Conservation (phyloP, 2,797 vertebrate genomes). For the Diceros bicornis region DNA sequence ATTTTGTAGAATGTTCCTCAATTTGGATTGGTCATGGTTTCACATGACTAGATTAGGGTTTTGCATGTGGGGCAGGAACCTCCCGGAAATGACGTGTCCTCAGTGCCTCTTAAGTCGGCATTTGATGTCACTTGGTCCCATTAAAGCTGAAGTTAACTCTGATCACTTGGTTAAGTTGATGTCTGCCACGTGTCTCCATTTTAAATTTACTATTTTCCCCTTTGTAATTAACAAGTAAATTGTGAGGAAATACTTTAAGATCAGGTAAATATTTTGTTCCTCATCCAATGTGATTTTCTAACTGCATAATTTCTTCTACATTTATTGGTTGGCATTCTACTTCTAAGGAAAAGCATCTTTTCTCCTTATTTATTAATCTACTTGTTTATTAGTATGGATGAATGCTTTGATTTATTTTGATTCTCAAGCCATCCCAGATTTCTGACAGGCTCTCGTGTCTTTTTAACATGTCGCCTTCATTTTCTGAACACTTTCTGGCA, state of each 20-base stretch:
- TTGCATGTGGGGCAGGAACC: neutral
- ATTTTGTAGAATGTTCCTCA: neutral
- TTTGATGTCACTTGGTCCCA: neutral
- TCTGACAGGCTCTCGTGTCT: neutral
- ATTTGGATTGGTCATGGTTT: neutral
- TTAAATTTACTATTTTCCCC: neutral
- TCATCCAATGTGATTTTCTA: constrained; percentile 31
- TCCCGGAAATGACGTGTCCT: neutral
- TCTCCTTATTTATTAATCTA: neutral
- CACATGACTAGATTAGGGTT: neutral
- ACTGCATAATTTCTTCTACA: neutral
- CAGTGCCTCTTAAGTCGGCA: neutral
- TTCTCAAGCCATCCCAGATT: neutral
- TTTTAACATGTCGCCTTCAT: neutral
- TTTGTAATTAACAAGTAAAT: constrained; percentile 35
- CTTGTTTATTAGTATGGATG: neutral
- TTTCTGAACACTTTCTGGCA: neutral
- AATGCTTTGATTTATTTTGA: constrained; percentile 38
- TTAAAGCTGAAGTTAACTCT: neutral
- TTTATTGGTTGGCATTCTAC: neutral
- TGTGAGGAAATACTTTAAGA: neutral
- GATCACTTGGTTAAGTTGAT: neutral
- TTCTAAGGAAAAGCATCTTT: neutral
- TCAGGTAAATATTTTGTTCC: constrained; percentile 26
- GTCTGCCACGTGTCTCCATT: neutral